Evolutionary conservation across 2,888 invertebrate species (phyloP), one percentile per base, ranked within the genome.

Genomic region (Xanthia togata): DNA sequence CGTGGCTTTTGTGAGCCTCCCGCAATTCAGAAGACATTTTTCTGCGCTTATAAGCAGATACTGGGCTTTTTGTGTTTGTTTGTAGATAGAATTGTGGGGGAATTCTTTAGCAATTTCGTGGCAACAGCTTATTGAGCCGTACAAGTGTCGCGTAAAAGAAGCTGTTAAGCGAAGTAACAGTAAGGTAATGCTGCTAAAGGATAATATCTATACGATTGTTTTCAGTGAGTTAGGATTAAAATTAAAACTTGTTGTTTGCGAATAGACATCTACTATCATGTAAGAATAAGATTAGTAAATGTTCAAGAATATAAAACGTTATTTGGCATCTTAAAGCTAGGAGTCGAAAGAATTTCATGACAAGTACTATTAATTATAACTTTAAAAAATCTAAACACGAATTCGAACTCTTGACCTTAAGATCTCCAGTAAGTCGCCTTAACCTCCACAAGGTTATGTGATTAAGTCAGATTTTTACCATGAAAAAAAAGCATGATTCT

Each of bases 11-110:
- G 87, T 88, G 76, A 72, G 79, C 72, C 81, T 74, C 76, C 69
- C 78, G 83, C 85, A 84, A 88, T 89, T 87, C 86, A 73, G 82
- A 85, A 86, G 84, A 85, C 82, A 85, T 86, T 89, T 89, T 89
- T 90, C 87, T 87, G 79, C 74, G 73, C 82, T 79, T 83, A 80
- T 85, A 82, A 81, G 85, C 88, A 86, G 80, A 86, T 69, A 81
- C 70, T 70, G 67, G 72, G 60, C 70, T 80, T 82, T 80, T 87
- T 84, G 72, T 73, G 38, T 72, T 78, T 76, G 73, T 84, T 81
- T 77, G 55, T 57, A 20, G 62, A 38, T 47, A 17, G 67, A 50
- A 64, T 68, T 63, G 76, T 23, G n/a, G 59, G 47, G 73, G 38
- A 68, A 64, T 69, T 47, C 26, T 63, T 72, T 26, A 11, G 72